phyloP scores from a whole-genome alignment of 2,113 vertebrate genomes.

The Odocoileus virginianus region DNA sequence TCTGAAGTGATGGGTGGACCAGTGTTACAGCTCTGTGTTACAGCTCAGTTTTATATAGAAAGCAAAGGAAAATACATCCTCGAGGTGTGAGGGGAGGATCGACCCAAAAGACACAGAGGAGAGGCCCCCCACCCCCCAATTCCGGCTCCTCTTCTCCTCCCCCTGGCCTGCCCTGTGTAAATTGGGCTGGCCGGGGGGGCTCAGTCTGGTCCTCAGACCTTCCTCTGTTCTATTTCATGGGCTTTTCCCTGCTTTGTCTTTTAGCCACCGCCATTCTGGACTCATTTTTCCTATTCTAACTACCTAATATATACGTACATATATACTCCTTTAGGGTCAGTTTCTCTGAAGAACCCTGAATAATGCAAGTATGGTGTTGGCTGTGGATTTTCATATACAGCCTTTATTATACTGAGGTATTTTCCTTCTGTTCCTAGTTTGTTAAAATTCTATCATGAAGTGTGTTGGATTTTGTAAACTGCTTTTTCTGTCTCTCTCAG shows the following conservation, averaged over 20 bases:
- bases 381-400: not conserved
- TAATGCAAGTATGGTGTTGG: not conserved
- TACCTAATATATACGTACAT: not conserved
- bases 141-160: not conserved
- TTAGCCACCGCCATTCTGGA: not conserved
- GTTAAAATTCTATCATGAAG: not conserved
- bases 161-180: not conserved
- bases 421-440: not conserved
- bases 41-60: not conserved
- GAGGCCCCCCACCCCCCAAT: not conserved
- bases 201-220: not conserved
- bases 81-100: rapidly evolving
- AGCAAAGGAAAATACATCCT: not conserved
- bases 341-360: not conserved
- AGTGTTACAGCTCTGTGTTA: not conserved
- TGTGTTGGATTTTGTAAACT: not conserved
- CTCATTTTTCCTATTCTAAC: not conserved
- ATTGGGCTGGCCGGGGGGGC: too few species aligned
- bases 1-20: not conserved
- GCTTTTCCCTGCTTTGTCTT: not conserved
- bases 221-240: not conserved
- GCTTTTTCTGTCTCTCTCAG: not conserved
- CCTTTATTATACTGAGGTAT: not conserved
- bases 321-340: not conserved
- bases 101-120: not conserved